Conservation (phyloP, 2,797 vertebrate genomes). For the Fratercula arctica region DNA sequence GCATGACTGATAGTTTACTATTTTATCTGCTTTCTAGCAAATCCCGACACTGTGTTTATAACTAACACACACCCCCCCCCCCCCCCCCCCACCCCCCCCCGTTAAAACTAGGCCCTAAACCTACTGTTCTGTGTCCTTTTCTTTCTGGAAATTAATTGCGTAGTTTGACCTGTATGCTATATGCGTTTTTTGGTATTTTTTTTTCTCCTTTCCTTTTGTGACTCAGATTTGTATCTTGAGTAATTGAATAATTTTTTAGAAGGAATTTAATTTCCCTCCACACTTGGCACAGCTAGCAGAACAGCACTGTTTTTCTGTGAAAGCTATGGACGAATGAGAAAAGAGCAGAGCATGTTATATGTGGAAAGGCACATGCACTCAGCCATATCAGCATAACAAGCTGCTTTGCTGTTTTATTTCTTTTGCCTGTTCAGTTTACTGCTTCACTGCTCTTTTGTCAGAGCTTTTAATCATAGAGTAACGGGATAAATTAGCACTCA, state of each 20-base stretch:
- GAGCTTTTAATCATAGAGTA: not conserved
- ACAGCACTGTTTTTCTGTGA: not conserved
- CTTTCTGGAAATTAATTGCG: not conserved
- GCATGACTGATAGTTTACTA: rapidly evolving
- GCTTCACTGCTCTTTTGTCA: not conserved
- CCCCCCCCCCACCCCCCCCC: not conserved
- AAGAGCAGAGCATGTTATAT: not conserved
- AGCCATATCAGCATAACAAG: not conserved
- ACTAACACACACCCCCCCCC: rapidly evolving
- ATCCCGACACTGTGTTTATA: not conserved
- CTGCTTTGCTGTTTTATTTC: not conserved
- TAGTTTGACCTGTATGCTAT: not conserved
- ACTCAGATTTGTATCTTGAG: not conserved
- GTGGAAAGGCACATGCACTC: not conserved
- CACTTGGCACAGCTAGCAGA: not conserved
- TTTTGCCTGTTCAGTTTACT: not conserved
- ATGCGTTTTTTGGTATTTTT: not conserved
- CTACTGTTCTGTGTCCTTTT: not conserved
- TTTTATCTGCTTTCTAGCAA: not conserved
- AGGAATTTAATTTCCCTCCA: not conserved
- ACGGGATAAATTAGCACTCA: not conserved
- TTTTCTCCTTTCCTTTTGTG: not conserved
- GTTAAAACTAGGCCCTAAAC: not conserved
- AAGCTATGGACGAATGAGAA: not conserved
- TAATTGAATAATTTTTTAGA: not conserved